phyloP scores from a whole-genome alignment of 2,797 vertebrate species.

The Rhadinocentrus ornatus region DNA sequence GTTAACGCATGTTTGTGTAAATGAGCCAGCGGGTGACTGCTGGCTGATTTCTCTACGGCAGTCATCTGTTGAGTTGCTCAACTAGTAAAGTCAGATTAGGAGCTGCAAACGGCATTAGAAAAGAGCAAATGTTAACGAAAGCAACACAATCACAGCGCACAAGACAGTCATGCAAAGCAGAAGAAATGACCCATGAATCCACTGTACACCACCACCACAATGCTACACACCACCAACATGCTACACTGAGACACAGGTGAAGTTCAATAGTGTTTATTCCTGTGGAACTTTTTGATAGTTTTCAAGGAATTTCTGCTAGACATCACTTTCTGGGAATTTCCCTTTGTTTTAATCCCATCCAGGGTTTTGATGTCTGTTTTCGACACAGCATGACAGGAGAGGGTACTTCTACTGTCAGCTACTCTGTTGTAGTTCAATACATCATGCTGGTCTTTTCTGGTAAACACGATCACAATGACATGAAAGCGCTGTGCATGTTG shows the following conservation, averaged over 20 bases:
- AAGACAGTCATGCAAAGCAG: too few relatives aligned
- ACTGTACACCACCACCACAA: too few relatives aligned
- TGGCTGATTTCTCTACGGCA: too few relatives aligned
- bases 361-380: conserved; percentile 17
- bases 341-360: background rate
- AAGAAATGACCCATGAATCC: too few relatives aligned
- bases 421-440: conserved; percentile 16
- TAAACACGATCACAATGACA: conserved; percentile 13
- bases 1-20: too few relatives aligned
- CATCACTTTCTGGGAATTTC: background rate
- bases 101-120: too few relatives aligned
- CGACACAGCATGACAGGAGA: conserved; percentile 18
- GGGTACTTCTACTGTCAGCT: conserved; percentile 33
- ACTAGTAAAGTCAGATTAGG: too few relatives aligned
- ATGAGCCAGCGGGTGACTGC: too few relatives aligned
- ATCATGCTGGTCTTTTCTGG: conserved; percentile 24
- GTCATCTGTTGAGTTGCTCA: too few relatives aligned
- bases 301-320: background rate
- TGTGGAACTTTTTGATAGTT: background rate
- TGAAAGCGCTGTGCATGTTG: background rate
- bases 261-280: background rate
- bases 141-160: too few relatives aligned
- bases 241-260: background rate
- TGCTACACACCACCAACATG: too few relatives aligned
- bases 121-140: too few relatives aligned